These are phyloP conservation scores for Ischnura elegans DNA, from an alignment of 2,888 invertebrate species.

Conservation along the genomic window DNA sequence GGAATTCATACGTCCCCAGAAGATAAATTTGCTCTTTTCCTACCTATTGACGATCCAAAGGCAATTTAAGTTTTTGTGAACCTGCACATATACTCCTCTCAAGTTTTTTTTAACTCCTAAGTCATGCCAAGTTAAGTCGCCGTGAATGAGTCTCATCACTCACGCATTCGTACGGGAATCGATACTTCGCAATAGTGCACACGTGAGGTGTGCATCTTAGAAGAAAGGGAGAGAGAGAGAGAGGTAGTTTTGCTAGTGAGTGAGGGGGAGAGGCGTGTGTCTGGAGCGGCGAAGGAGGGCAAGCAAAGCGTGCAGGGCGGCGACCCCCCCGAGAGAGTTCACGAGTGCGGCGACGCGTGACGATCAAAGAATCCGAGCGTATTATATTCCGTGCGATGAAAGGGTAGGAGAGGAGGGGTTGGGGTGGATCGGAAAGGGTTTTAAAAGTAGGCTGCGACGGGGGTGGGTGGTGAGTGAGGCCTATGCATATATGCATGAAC, in stretches of 20 bases:
- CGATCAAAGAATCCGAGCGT: constrained; percentile 20
- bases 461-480: not conserved
- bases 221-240: not conserved
- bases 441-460: not conserved
- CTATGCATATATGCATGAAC: not conserved
- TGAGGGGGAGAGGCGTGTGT: not conserved
- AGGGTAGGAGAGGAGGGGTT: not conserved
- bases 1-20: no score
- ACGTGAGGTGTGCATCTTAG: not conserved
- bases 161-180: not conserved
- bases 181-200: not conserved
- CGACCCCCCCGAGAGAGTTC: constrained; percentile 11
- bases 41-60: no score
- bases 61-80: no score
- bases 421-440: not conserved
- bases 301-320: not conserved
- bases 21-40: no score
- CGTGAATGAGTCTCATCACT: no score
- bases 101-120: no score
- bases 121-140: no score
- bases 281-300: not conserved
- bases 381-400: constrained; percentile 21
- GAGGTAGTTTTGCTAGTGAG: no score
- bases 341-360: constrained; percentile 26
- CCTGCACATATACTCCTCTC: no score